phyloP scores from a whole-genome alignment of 2,113 vertebrate species.

The Paramormyrops kingsleyae region DNA sequence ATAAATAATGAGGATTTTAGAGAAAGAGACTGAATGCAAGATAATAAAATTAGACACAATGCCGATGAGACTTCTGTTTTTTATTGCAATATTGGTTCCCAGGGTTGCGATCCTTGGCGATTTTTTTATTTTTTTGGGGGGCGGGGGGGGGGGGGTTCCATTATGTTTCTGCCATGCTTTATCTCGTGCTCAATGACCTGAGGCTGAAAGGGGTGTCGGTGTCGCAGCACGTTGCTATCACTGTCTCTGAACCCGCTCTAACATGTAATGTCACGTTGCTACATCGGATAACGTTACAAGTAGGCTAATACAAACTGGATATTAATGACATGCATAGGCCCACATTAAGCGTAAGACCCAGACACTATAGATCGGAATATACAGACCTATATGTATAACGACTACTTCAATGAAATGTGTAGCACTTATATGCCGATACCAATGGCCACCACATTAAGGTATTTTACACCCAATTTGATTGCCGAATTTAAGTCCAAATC shows the following conservation, averaged over 20 bases:
- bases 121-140: background rate
- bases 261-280: slow-evolving; percentile 1
- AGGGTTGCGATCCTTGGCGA: background rate
- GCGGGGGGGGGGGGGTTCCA: background rate
- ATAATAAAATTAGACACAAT: background rate
- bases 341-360: background rate
- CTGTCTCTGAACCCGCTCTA: background rate
- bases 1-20: background rate
- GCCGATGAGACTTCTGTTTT: background rate
- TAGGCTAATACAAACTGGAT: background rate
- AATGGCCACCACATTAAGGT: background rate
- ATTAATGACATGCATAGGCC: background rate
- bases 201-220: slow-evolving; percentile 15
- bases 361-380: background rate
- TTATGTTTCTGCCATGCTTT: slow-evolving; percentile 21
- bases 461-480: background rate
- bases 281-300: background rate
- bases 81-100: background rate
- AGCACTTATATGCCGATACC: background rate
- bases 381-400: background rate
- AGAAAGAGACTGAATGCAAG: background rate
- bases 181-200: slow-evolving; percentile 27
- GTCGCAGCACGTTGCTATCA: slow-evolving; percentile 1
- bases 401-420: background rate
- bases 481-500: background rate